Base-by-base conservation (phyloP, 2,113 vertebrate genomes). In the Steatornis caripensis region DNA sequence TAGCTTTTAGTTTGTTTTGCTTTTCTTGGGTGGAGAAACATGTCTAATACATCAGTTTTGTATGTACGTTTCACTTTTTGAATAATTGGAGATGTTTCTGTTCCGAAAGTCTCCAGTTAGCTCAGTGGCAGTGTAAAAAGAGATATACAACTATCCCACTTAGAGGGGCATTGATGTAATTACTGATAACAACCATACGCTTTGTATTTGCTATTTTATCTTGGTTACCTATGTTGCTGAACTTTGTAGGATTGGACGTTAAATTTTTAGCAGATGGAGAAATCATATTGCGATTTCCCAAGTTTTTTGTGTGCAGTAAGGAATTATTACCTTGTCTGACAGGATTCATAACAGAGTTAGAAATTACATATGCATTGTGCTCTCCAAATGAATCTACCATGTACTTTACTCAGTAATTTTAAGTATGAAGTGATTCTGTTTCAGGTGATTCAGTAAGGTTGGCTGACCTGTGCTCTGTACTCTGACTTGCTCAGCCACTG, bases 151-250 rank as follows among this genome's bases (percentile, higher is more conserved):
- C 69, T 87, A 5, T 93, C 70, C 39, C 30, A 53, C 77, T 93
- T 90, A 43, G 71, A 94, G 75, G 41, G 45, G 37, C 23, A 36
- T 64, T 86, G 68, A 87, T 96, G 94, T 96, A 94, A 64, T 94
- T 94, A 86, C 69, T 75, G 75, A 49, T 92, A 77, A 69, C 16
- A 75, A 21, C 43, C 64, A 46, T 51, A 83, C 4, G 18, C 62
- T 74, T 89, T 61, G 18, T 76, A 49, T 89, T 58, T 91, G 19
- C 45, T 78, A 19, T 93, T 97, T 86, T 84, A 62, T 85, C 36
- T 76, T 65, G 21, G 23, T 84, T 72, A 36, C n/a, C 60, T 11
- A 10, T n/a, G n/a, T 58, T 81, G 22, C 84, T 90, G 84, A 48
- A 45, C 53, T 87, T 89, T 0, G 1, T 27, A 93, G 43, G 80